These are phyloP conservation scores for Actias luna DNA, from an alignment of 2,888 invertebrate species.

Conservation along the genomic window DNA sequence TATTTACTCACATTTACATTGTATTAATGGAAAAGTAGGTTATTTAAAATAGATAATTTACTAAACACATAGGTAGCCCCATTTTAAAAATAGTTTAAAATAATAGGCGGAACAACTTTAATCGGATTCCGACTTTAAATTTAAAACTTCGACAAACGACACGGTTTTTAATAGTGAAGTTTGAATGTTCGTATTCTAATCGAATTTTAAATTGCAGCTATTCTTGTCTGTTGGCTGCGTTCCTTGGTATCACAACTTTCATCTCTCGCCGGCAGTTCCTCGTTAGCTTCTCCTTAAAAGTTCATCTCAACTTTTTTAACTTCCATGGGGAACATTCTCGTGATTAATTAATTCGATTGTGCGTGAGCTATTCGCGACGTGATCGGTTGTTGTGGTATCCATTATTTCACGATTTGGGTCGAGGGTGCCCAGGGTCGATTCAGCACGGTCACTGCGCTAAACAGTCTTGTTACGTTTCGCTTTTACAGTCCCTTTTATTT, in stretches of 20 bases:
- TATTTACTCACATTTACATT: neutral
- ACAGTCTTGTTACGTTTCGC: slow-evolving; percentile 62
- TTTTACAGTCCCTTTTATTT: slow-evolving; percentile 55
- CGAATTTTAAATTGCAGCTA: slow-evolving; percentile 81
- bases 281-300: slow-evolving; percentile 79
- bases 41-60: slow-evolving; percentile 6
- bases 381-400: slow-evolving; percentile 63
- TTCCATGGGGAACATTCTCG: slow-evolving; percentile 59
- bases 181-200: slow-evolving; percentile 77
- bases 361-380: slow-evolving; percentile 68
- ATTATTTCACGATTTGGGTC: slow-evolving; percentile 73
- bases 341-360: slow-evolving; percentile 81
- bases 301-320: slow-evolving; percentile 76
- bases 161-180: slow-evolving; percentile 72
- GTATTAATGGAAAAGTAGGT: neutral
- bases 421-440: slow-evolving; percentile 61
- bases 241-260: slow-evolving; percentile 65
- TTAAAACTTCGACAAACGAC: slow-evolving; percentile 43
- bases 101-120: slow-evolving; percentile 42
- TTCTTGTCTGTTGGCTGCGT: slow-evolving; percentile 72
- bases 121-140: slow-evolving; percentile 41
- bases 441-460: slow-evolving; percentile 71
- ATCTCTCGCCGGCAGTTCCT: slow-evolving; percentile 67
- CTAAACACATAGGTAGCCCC: slow-evolving; percentile 9
- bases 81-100: slow-evolving; percentile 7